Percentiles rank a stretch among this genome's conserved stretches.
Conservation (phyloP, 92 coral and sea anemone species). For the Epizoanthus fatuus region DNA sequence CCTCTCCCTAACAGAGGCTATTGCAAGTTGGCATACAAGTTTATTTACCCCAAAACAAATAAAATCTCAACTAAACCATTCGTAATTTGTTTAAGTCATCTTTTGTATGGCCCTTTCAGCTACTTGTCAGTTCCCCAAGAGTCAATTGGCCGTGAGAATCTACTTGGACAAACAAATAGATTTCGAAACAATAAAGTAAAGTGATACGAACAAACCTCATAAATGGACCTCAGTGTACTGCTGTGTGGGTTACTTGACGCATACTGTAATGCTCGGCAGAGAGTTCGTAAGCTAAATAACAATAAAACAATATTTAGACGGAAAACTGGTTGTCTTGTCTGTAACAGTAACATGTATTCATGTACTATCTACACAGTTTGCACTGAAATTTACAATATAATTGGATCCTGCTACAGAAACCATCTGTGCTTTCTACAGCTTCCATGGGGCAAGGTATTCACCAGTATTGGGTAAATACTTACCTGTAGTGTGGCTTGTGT, state of each 20-base stretch:
- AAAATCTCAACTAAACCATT: no score
- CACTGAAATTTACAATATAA: neutral
- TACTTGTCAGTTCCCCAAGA: no score
- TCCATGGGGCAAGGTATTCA: neutral
- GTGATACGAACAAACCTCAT: slow-evolving; percentile 77
- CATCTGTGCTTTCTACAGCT: neutral
- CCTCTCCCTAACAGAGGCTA: no score
- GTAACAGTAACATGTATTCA: neutral
- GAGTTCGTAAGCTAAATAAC: slow-evolving; percentile 84
- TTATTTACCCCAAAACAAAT: no score
- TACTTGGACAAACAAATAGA: neutral
- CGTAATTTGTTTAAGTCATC: no score
- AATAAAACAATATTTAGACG: neutral
- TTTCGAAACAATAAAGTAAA: neutral
- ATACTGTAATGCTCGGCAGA: slow-evolving; percentile 91
- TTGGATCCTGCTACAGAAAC: neutral
- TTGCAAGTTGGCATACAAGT: no score
- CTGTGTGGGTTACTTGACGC: slow-evolving; percentile 96
- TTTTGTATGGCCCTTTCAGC: no score
- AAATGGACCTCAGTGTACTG: slow-evolving; percentile 87
- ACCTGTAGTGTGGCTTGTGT: slow-evolving; percentile 99
- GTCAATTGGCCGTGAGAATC: neutral
- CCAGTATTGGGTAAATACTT: neutral
- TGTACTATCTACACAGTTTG: neutral
- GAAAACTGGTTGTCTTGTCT: neutral